Conservation (phyloP, 2,113 vertebrate genomes). For the Emydura subglobosa region DNA sequence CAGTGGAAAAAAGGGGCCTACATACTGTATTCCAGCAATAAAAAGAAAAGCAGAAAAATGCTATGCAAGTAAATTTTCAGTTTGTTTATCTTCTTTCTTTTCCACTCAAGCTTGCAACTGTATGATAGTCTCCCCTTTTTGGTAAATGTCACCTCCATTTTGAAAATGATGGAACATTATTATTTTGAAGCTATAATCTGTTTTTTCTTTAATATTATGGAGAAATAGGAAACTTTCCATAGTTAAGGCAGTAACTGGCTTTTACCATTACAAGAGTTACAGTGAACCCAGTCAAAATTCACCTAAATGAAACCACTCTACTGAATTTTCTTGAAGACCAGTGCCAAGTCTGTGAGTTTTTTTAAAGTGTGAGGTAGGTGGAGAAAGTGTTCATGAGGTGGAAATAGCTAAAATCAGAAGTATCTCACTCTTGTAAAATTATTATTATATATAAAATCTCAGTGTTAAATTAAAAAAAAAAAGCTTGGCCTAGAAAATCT, state of each 20-base stretch:
- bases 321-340: not conserved
- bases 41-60: not conserved
- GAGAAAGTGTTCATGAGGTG: not conserved
- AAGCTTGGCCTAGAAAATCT: not conserved
- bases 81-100: not conserved
- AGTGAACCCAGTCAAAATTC: not conserved
- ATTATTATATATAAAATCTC: not conserved
- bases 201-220: not conserved
- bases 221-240: not conserved
- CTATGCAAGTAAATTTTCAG: rapidly evolving
- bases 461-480: not conserved
- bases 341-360: not conserved
- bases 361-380: not conserved
- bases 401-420: not conserved
- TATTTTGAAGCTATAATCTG: not conserved
- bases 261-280: conserved; percentile 4
- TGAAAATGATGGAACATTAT: not conserved
- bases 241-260: not conserved
- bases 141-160: not conserved
- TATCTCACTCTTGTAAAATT: not conserved
- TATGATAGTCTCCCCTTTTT: not conserved
- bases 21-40: not conserved
- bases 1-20: not conserved
- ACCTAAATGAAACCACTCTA: not conserved
- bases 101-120: not conserved